A percentile compares a stretch with the other conserved stretches of the same genome.
phyloP scores from a whole-genome alignment of 2,797 vertebrate species.

The Graptemys geographica region DNA sequence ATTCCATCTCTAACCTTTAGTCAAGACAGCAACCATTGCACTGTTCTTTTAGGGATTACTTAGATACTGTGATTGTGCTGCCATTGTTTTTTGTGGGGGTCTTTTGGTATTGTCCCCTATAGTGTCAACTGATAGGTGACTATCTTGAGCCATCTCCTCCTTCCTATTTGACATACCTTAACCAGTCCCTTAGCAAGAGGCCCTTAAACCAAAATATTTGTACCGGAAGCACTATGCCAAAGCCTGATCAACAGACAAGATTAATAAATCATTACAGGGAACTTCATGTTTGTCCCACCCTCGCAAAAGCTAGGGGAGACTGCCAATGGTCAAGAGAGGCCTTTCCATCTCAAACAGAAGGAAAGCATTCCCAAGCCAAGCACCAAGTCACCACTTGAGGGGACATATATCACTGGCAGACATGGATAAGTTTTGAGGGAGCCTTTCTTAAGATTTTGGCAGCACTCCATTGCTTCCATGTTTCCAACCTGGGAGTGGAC shows the following conservation, averaged over 20 bases:
- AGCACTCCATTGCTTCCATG: neutral
- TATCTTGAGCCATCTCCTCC: neutral
- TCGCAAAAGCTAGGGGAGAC: neutral
- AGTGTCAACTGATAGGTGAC: neutral
- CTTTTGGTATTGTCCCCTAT: neutral
- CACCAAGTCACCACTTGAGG: neutral
- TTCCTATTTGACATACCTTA: neutral
- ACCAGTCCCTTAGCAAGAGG: neutral
- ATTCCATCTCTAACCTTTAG: neutral
- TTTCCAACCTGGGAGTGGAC: neutral
- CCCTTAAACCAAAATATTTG: neutral
- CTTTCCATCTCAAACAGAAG: neutral
- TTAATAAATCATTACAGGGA: neutral
- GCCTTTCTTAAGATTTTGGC: neutral
- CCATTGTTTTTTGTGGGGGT: neutral
- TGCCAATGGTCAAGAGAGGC: neutral
- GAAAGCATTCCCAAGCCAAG: neutral
- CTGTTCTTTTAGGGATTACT: neutral
- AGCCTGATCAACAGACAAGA: neutral
- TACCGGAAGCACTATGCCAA: neutral
- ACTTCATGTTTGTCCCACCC: neutral
- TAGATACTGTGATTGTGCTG: neutral
- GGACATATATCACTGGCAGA: neutral
- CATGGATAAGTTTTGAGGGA: neutral
- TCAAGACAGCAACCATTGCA: neutral